Evolutionary conservation across 2,888 invertebrate species (phyloP).

Genomic region (Ectemnius lituratus): DNA sequence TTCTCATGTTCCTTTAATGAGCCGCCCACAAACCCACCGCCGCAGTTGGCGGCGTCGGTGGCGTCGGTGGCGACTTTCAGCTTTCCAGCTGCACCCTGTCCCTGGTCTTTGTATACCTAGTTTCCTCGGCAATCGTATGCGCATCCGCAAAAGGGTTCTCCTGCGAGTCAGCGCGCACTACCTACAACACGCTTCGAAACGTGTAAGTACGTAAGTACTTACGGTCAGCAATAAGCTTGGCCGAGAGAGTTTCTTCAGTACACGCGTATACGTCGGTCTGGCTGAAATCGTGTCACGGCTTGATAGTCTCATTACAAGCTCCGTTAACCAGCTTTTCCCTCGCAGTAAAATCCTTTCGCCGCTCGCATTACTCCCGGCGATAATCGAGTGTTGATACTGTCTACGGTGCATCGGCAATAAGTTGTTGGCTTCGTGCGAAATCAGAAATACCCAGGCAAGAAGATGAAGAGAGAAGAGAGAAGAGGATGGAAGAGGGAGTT

Average conservation of each 20-base stretch:
- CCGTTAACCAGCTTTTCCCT: conserved; percentile 64
- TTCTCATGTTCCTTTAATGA: conserved; percentile 65
- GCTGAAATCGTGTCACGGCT: conserved; percentile 67
- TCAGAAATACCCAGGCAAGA: no score
- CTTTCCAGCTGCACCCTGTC: conserved; percentile 39
- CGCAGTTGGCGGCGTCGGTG: no score
- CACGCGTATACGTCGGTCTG: conserved; percentile 20
- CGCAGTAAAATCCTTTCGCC: conserved; percentile 1
- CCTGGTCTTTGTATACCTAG: background rate
- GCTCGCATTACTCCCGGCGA: background rate
- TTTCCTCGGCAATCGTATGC: conserved; percentile 18
- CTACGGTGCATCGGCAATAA: background rate
- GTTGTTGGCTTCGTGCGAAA: background rate
- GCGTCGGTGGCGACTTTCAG: background rate
- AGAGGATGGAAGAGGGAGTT: no score
- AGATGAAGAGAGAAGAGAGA: no score
- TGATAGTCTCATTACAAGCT: conserved; percentile 73
- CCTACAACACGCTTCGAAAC: no score
- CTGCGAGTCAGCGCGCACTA: background rate
- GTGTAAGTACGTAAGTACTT: conserved; percentile 35
- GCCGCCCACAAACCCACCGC: conserved; percentile 41
- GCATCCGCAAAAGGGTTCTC: conserved; percentile 37
- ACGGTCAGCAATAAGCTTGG: conserved; percentile 32
- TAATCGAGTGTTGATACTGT: background rate
- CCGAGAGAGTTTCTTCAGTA: conserved; percentile 34